Evolutionary conservation across 2,888 invertebrate genomes (phyloP).

Genomic region (Eristalis intricaria): DNA sequence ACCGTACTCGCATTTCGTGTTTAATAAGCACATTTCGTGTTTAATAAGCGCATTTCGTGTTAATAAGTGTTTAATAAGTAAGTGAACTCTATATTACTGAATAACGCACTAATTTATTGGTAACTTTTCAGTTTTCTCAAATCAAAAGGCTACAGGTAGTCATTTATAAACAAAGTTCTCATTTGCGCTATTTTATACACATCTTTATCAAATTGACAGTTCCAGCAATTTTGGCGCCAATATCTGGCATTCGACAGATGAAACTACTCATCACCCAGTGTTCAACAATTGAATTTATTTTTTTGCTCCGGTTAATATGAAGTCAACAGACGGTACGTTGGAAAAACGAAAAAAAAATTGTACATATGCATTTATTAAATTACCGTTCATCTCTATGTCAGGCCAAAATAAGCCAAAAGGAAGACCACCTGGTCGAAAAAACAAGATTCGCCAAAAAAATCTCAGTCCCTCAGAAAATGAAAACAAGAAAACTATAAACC

Average conservation of each 20-base stretch:
- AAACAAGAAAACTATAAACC: slow-evolving; percentile 38
- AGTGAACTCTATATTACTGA: neutral
- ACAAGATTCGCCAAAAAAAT: slow-evolving; percentile 13
- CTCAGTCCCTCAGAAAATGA: slow-evolving; percentile 46
- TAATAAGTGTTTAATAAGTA: neutral
- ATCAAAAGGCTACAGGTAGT: neutral
- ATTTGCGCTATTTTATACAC: neutral
- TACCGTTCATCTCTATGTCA: neutral
- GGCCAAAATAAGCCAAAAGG: slow-evolving; percentile 36
- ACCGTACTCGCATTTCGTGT: neutral
- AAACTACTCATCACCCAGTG: slow-evolving; percentile 24
- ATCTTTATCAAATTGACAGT: slow-evolving; percentile 38
- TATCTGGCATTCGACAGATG: slow-evolving; percentile 62
- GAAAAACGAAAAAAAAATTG: neutral
- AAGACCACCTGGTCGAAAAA: slow-evolving; percentile 32
- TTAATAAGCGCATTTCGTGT: neutral
- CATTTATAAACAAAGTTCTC: neutral
- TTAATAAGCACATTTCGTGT: too few species aligned
- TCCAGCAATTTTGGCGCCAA: slow-evolving; percentile 63
- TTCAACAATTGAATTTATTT: slow-evolving; percentile 49
- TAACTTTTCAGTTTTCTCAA: neutral
- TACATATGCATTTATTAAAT: neutral
- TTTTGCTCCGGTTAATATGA: slow-evolving; percentile 41
- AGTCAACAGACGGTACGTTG: slow-evolving; percentile 54
- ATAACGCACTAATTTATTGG: neutral